Conservation (phyloP, 1,140 invertebrate species). For the Macrocentrus cingulum region DNA sequence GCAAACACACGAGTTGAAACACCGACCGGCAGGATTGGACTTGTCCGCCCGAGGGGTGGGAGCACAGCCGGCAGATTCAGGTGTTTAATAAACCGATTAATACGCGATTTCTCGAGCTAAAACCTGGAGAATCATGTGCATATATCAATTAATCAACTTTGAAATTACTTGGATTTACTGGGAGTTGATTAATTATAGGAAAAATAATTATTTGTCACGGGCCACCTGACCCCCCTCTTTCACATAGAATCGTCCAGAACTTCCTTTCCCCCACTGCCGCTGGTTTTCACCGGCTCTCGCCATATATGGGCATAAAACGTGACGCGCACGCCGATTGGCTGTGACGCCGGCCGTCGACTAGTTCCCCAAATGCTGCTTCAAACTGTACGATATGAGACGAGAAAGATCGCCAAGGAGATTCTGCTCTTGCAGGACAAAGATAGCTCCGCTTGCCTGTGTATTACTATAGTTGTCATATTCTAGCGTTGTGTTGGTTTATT, state of each 20-base stretch:
- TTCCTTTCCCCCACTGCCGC: constrained; percentile 40
- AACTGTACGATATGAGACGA: constrained; percentile 52
- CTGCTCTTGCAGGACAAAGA: neutral
- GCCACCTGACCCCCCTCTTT: too few species aligned
- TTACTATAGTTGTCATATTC: too few species aligned
- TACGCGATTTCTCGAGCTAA: too few species aligned
- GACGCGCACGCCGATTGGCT: constrained; percentile 66
- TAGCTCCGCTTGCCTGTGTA: neutral
- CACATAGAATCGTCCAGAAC: constrained; percentile 53
- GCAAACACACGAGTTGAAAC: constrained; percentile 49
- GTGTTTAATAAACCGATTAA: too few species aligned
- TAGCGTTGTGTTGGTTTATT: too few species aligned
- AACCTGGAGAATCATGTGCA: too few species aligned
- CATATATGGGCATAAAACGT: constrained; percentile 79
- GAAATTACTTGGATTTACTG: too few species aligned
- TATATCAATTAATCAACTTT: too few species aligned
- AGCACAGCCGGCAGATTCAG: too few species aligned
- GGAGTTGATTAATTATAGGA: too few species aligned
- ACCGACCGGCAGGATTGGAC: constrained; percentile 50
- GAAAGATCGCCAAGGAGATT: constrained; percentile 1
- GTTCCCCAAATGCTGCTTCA: constrained; percentile 60
- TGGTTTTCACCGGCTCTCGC: constrained; percentile 64
- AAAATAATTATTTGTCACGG: too few species aligned
- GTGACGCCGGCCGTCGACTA: constrained; percentile 53
- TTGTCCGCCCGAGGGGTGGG: constrained; percentile 44